phyloP scores from a whole-genome alignment of 2,797 vertebrate genomes.

The Pagetopsis macropterus region DNA sequence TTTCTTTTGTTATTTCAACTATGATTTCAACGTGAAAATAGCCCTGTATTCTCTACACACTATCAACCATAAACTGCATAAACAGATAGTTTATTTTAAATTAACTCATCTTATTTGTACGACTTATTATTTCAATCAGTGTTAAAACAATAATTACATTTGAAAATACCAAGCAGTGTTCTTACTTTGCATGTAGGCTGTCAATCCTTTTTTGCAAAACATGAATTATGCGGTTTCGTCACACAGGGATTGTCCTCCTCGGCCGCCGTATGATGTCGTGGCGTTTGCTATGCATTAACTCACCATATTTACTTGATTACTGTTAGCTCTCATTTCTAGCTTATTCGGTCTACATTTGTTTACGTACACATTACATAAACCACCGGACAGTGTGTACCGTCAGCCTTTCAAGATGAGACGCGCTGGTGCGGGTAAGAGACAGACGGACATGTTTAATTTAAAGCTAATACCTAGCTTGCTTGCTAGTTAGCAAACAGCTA shows the following conservation, averaged over 20 bases:
- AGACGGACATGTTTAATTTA: neutral
- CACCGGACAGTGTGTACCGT: neutral
- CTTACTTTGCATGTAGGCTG: too few species aligned
- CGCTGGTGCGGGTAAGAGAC: constrained; percentile 79
- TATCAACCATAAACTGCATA: neutral
- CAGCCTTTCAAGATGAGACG: constrained; percentile 78
- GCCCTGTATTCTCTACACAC: neutral
- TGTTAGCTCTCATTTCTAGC: neutral
- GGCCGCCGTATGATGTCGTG: constrained; percentile 84
- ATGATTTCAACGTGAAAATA: neutral
- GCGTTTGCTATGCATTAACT: constrained; percentile 49
- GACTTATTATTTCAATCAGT: neutral
- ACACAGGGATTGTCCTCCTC: constrained; percentile 31
- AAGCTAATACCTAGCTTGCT: neutral
- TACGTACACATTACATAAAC: neutral
- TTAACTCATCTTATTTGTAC: too few species aligned
- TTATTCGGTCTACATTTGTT: neutral
- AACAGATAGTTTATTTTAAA: neutral
- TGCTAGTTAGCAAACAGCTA: constrained; percentile 38
- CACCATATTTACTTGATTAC: accelerated
- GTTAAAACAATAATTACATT: neutral
- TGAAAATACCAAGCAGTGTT: too few species aligned
- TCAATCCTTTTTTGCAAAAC: neutral
- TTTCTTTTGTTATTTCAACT: neutral
- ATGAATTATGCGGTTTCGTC: neutral